Evolutionary conservation across 2,888 invertebrate genomes (phyloP).

Genomic region (Cheilosia variabilis): DNA sequence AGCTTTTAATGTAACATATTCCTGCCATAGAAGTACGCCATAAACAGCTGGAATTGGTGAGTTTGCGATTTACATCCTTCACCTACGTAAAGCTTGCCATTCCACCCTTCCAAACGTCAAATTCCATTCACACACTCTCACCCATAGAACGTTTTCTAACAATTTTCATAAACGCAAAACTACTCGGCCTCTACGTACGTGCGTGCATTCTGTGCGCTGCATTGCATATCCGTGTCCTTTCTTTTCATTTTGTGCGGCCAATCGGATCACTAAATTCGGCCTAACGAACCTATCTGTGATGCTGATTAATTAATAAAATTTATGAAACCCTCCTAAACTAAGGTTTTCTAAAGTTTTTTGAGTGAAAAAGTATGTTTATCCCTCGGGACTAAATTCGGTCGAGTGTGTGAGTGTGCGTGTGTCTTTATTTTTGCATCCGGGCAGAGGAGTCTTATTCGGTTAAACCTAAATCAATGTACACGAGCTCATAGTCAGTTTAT

Average conservation of each 20-base stretch:
- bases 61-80: constrained; percentile 54
- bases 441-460: not conserved
- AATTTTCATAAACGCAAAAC: constrained; percentile 65
- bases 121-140: constrained; percentile 22
- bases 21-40: constrained; percentile 6
- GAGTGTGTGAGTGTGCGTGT: constrained; percentile 23
- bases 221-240: constrained; percentile 36
- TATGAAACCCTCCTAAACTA: not conserved
- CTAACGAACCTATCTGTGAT: constrained; percentile 6
- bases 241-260: constrained; percentile 1
- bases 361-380: constrained; percentile 46
- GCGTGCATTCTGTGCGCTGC: constrained; percentile 27
- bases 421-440: constrained; percentile 23
- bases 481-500: constrained; percentile 36
- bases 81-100: constrained; percentile 6
- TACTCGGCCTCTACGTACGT: constrained; percentile 39
- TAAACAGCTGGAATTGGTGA: constrained; percentile 70
- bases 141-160: constrained; percentile 54
- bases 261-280: constrained; percentile 1
- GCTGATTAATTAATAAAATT: constrained; percentile 14
- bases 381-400: constrained; percentile 30
- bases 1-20: too few relatives aligned
- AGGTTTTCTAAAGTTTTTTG: constrained; percentile 15
- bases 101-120: constrained; percentile 61
- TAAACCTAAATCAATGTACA: constrained; percentile 33